Base-by-base conservation (phyloP, 2,113 vertebrate species). In the Corythoichthys haematopterus region DNA sequence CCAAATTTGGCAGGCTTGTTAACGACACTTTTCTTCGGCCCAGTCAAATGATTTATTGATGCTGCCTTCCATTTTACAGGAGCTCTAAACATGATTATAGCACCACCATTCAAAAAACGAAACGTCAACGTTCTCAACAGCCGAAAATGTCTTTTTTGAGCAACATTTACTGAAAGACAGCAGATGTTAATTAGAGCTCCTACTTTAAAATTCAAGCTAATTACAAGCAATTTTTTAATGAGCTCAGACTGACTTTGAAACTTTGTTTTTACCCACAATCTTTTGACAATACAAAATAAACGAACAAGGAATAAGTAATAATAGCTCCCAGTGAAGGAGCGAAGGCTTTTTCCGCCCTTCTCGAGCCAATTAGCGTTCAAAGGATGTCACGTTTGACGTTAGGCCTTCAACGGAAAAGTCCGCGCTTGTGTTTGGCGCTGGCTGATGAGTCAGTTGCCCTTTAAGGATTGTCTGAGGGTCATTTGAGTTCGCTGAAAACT, bases 361-460 rank as follows among this genome's bases (percentile, higher is more conserved):
- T n/a, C 13, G 48, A 12, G 60, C 45, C 68, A 57, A 58, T 63
- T 56, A 66, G 56, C 60, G 8, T 16, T 48, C 35, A 52, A 48
- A 65, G 15, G 63, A 51, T 38, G 47, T 51, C 48, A 43, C 11
- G 20, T 62, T 62, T 57, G 55, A 57, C 55, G 35, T 58, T n/a
- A 16, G 62, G 45, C 61, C 55, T 16, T 40, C 48, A 56, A 58
- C 57, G 33, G 2, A 38, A 46, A 38, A 43, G 28, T 37, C 57
- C 35, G 8, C 15, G 15, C 50, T 61, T 43, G n/a, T 36, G 55
- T 61, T 59, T 69, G 20, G 51, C 37, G n/a, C 13, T 56, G 35
- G 20, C 0, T 46, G 16, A 20, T 59, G 46, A 45, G 35, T 46
- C 20, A 35, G 33, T 37, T 61, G 48, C 33, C 40, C 69, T 56